Conservation (phyloP, 2,888 invertebrate species). For the Hymenopus coronatus region DNA sequence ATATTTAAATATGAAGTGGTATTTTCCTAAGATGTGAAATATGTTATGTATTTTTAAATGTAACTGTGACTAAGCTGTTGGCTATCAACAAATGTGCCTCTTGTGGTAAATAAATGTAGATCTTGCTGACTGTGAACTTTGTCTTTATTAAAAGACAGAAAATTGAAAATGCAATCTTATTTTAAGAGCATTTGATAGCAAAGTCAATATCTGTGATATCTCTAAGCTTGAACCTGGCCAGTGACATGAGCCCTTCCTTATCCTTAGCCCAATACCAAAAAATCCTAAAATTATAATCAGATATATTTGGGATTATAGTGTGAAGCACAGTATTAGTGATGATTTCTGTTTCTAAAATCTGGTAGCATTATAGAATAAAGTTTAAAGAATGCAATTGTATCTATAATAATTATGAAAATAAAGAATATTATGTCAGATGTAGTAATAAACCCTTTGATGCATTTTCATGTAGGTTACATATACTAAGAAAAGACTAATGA, state of each 20-base stretch:
- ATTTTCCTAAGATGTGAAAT: constrained; percentile 9
- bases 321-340: too few relatives aligned
- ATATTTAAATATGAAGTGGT: neutral
- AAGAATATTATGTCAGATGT: too few relatives aligned
- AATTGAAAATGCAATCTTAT: neutral
- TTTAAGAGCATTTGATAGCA: neutral
- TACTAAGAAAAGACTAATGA: too few relatives aligned
- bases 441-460: too few relatives aligned
- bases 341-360: too few relatives aligned
- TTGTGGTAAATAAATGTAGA: constrained; percentile 12
- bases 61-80: neutral
- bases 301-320: too few relatives aligned
- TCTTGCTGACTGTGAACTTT: neutral
- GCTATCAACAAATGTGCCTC: constrained; percentile 11
- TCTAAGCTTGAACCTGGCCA: neutral
- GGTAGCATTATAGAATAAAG: too few relatives aligned
- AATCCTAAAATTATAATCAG: too few relatives aligned
- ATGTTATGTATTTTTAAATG: constrained; percentile 3
- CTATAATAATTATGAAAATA: too few relatives aligned
- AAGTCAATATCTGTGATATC: neutral
- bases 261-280: neutral
- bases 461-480: too few relatives aligned
- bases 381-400: too few relatives aligned
- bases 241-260: neutral
- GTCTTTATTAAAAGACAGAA: neutral